Conservation (phyloP, 2,113 vertebrate species). For the Emberiza fucata region DNA sequence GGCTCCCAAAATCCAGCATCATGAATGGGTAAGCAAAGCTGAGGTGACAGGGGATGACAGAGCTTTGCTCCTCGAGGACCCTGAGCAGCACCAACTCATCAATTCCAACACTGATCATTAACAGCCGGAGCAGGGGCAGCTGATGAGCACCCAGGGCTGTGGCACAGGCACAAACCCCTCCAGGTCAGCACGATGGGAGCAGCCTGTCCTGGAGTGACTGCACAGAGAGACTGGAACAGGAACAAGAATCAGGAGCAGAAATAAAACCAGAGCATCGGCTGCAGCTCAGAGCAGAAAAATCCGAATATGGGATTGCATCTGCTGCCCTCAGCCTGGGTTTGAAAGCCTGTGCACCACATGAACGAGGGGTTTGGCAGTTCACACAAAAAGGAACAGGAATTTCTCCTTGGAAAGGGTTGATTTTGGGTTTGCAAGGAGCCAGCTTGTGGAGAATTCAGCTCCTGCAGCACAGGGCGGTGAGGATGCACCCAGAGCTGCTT, state of each 20-base stretch:
- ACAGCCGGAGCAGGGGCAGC: not conserved
- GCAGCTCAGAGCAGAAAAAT: not conserved
- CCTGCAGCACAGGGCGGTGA: rapidly evolving
- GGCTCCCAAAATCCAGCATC: not conserved
- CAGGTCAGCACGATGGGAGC: rapidly evolving
- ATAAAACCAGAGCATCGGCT: not conserved
- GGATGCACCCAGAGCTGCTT: not conserved
- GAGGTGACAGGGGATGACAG: rapidly evolving
- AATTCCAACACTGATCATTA: not conserved
- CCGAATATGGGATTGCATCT: rapidly evolving
- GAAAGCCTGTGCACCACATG: rapidly evolving
- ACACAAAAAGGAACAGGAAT: not conserved
- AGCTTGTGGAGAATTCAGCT: rapidly evolving
- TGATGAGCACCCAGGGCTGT: rapidly evolving
- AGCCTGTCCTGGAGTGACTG: not conserved
- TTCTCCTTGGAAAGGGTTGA: rapidly evolving
- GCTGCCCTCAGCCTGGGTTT: not conserved
- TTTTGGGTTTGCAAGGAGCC: not conserved
- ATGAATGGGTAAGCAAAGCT: rapidly evolving
- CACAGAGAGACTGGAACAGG: not conserved
- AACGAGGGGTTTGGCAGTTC: not conserved
- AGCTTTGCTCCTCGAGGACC: not conserved
- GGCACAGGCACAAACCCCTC: not conserved
- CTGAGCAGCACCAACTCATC: not conserved
- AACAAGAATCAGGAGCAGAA: not conserved